Evolutionary conservation across 2,888 invertebrate genomes (phyloP).

Genomic region (Lithophane leautieri): DNA sequence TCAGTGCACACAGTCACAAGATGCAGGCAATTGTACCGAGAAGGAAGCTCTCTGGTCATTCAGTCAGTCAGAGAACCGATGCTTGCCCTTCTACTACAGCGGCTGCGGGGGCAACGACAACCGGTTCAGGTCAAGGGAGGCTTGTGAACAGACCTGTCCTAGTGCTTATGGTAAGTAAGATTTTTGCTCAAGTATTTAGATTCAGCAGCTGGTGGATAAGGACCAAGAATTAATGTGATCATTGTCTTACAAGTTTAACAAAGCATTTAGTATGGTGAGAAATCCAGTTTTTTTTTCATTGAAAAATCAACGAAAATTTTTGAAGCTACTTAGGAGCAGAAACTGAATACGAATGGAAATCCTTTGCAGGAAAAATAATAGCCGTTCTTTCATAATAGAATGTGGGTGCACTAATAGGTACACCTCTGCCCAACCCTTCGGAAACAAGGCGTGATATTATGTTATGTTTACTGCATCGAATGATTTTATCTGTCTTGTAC

Average conservation of each 20-base stretch:
- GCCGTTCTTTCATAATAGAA: not conserved
- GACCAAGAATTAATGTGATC: not conserved
- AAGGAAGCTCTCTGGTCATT: slow-evolving; percentile 96
- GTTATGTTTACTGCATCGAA: not conserved
- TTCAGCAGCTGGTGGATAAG: not conserved
- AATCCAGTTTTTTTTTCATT: not conserved
- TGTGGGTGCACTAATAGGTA: too few species aligned
- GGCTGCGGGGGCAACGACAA: slow-evolving; percentile 98
- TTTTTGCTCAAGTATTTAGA: not conserved
- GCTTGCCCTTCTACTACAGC: slow-evolving; percentile 97
- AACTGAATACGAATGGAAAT: not conserved
- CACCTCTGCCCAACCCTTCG: too few species aligned
- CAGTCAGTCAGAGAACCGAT: slow-evolving; percentile 95
- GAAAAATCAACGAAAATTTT: not conserved
- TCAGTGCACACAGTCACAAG: slow-evolving; percentile 94
- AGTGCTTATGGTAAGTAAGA: slow-evolving; percentile 93
- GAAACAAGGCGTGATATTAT: too few species aligned
- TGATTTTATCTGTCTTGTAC: not conserved
- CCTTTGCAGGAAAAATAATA: not conserved
- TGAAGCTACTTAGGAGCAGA: not conserved
- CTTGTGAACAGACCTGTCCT: slow-evolving; percentile 95
- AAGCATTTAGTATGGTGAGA: slow-evolving; percentile 5
- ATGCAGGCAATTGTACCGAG: slow-evolving; percentile 94
- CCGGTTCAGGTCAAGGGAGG: slow-evolving; percentile 93
- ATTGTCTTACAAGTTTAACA: not conserved